Evolutionary conservation across 1,140 invertebrate species (phyloP), one percentile per base, ranked within the genome.

Genomic region (Physella acuta): DNA sequence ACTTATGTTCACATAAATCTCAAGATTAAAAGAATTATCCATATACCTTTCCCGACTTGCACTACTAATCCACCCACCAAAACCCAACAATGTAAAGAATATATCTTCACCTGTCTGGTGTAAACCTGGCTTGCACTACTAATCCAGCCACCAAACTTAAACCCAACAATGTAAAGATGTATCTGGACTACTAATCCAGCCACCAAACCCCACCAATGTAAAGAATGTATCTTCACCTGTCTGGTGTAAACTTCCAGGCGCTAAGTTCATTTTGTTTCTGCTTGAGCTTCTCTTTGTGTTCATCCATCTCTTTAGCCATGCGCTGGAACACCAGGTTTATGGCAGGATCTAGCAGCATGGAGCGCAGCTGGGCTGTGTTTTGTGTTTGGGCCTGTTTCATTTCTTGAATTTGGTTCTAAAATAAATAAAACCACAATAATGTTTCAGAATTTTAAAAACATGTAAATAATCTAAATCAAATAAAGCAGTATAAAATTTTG

Each of bases 231-330:
- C 80, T 73, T 75, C 84, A 92, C 91, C 94, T 97, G 86, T 99
- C 96, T 36, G 96, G 94, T 26, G 95, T 98, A 82, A 99, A 99
- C 86, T 98, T 99, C 96, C 96, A 99, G 0, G 96, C 96, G 71
- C 92, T 93, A 31, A 98, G 87, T 89, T 98, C 96, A 86, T 96
- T 97, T 86, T 98, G 95, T 31, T 94, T 97, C 87, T 98, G 95
- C 85, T 98, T 95, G 68, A 97, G 88, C 85, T 93, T 93, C 51
- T 93, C 91, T 86, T 94, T 94, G 14, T 93, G 92, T 51, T 91
- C 90, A 66, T 93, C 91, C 69, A 98, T 86, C 86, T 98, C 95
- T 84, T 94, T 92, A 73, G 94, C 91, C 82, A 99, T 89, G 83
- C 91, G 90, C 84, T 96, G 91, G 81, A 98, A 92, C 49, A 98